Conservation (phyloP, 2,888 invertebrate genomes). For the Eurytoma californica region DNA sequence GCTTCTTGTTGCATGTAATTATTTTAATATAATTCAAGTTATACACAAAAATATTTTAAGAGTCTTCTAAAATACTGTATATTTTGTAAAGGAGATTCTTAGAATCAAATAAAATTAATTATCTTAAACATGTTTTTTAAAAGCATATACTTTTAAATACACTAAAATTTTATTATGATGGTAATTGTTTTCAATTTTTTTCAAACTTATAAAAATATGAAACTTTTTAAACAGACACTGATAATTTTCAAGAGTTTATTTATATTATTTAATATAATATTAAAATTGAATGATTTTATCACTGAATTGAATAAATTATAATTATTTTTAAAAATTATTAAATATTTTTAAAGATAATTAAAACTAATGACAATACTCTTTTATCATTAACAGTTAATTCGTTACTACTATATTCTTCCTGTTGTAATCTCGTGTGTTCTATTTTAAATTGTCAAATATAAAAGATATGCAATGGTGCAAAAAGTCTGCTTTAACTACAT, state of each 20-base stretch:
- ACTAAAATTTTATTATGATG: too few species aligned
- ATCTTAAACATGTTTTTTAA: too few species aligned
- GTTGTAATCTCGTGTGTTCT: not conserved
- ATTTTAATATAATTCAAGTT: constrained; percentile 1
- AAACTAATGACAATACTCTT: not conserved
- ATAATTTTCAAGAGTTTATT: too few species aligned
- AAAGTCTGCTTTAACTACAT: not conserved
- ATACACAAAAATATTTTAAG: not conserved
- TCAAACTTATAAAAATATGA: too few species aligned
- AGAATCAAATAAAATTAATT: not conserved
- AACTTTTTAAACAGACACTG: too few species aligned
- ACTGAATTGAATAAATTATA: not conserved
- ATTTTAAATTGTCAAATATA: not conserved
- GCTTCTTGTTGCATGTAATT: constrained; percentile 19
- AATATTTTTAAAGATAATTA: not conserved
- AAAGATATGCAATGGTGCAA: constrained; percentile 5
- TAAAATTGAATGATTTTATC: too few species aligned
- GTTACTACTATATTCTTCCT: not conserved
- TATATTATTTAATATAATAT: too few species aligned
- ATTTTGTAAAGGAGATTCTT: not conserved
- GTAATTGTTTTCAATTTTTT: too few species aligned
- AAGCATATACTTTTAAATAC: too few species aligned
- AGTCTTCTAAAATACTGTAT: constrained; percentile 2
- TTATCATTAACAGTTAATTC: not conserved
- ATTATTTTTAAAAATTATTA: not conserved